Evolutionary conservation across 2,797 vertebrate species (phyloP).

Genomic region (Acipenser oxyrinchus): DNA sequence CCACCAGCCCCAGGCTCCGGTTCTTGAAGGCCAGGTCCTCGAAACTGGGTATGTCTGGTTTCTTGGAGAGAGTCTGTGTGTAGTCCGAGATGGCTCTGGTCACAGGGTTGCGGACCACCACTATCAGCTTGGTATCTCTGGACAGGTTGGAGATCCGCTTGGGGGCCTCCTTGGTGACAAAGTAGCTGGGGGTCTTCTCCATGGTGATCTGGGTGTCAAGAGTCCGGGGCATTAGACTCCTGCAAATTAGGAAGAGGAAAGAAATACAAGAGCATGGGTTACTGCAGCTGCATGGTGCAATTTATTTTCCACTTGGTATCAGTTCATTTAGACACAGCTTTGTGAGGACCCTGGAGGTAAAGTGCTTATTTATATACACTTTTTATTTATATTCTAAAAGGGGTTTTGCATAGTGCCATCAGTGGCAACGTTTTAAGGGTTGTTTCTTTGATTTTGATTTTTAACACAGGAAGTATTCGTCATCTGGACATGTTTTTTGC

Average conservation of each 20-base stretch:
- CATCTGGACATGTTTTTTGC: no score
- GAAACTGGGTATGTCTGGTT: slow-evolving; percentile 89
- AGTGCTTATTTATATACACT: no score
- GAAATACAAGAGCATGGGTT: neutral
- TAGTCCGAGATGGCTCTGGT: slow-evolving; percentile 95
- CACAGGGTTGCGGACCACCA: slow-evolving; percentile 91
- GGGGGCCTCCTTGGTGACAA: slow-evolving; percentile 84
- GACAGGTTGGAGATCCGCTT: slow-evolving; percentile 85
- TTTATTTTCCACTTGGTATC: no score
- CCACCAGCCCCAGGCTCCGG: slow-evolving; percentile 75
- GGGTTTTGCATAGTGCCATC: no score
- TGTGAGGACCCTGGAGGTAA: no score
- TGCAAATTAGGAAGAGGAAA: slow-evolving; percentile 38
- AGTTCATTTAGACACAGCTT: no score
- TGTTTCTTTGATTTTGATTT: no score
- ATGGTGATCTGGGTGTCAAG: slow-evolving; percentile 88
- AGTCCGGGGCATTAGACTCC: slow-evolving; percentile 88
- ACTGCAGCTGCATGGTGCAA: no score
- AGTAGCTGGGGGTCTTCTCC: slow-evolving; percentile 97
- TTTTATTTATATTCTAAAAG: no score
- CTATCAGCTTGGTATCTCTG: slow-evolving; percentile 81
- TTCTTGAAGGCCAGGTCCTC: slow-evolving; percentile 90
- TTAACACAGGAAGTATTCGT: no score
- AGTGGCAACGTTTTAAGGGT: no score
- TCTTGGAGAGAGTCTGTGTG: slow-evolving; percentile 92